A percentile compares a stretch with the other conserved stretches of the same genome.
phyloP scores from a whole-genome alignment of 2,113 vertebrate genomes.

The Cyanoliseus patagonus region DNA sequence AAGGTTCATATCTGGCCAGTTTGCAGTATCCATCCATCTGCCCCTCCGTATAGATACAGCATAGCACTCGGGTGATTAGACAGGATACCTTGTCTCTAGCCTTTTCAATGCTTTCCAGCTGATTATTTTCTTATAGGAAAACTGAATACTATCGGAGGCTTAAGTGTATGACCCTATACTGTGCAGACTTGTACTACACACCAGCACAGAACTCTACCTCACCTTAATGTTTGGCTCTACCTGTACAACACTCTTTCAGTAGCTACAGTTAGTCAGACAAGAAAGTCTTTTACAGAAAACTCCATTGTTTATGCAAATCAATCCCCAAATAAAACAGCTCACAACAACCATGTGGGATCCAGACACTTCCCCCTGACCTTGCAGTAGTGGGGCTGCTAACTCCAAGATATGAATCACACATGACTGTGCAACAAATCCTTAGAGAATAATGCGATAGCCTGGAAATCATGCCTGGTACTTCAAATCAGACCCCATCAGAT shows the following conservation, averaged over 20 bases:
- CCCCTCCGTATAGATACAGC: neutral
- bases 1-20: neutral
- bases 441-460: neutral
- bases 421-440: neutral
- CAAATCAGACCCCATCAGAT: neutral
- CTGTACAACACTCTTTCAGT: neutral
- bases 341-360: neutral
- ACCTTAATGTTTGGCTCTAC: neutral
- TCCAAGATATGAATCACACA: neutral
- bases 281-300: neutral
- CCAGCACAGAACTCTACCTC: neutral
- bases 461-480: neutral
- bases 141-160: neutral
- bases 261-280: neutral
- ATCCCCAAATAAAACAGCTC: neutral
- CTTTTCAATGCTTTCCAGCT: neutral
- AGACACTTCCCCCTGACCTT: rapidly evolving
- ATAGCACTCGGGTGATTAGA: neutral
- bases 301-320: neutral
- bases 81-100: neutral
- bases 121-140: neutral
- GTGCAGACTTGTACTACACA: neutral
- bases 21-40: conserved; percentile 43
- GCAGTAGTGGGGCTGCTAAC: neutral
- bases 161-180: neutral